Conservation (phyloP, 2,888 invertebrate genomes). For the Sinopyrophorus schimmeli region DNA sequence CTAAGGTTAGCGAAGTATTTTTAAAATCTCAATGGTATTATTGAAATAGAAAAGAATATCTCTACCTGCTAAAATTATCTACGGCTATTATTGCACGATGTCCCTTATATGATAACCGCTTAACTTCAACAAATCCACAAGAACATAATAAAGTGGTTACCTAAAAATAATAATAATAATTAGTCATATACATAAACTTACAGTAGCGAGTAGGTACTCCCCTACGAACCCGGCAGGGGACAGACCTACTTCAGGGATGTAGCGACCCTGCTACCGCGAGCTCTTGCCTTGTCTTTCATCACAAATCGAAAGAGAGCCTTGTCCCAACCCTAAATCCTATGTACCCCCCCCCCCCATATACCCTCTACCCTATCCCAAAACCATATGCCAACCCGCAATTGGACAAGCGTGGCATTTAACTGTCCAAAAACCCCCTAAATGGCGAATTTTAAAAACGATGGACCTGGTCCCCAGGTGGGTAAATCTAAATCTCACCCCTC, state of each 20-base stretch:
- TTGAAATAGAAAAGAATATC: constrained; percentile 15
- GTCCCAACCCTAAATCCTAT: too few relatives aligned
- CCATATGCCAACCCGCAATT: too few relatives aligned
- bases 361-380: too few relatives aligned
- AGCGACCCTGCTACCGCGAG: too few relatives aligned
- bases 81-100: constrained; percentile 65
- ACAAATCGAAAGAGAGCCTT: too few relatives aligned
- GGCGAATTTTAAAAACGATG: constrained; percentile 2
- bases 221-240: too few relatives aligned
- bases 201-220: too few relatives aligned
- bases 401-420: too few relatives aligned
- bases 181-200: too few relatives aligned
- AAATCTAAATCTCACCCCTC: constrained; percentile 1
- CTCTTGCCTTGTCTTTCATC: too few relatives aligned
- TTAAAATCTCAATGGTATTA: constrained; percentile 15
- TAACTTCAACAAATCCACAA: constrained; percentile 68
- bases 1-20: constrained; percentile 18
- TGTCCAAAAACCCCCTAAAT: constrained; percentile 3
- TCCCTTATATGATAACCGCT: constrained; percentile 56
- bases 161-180: constrained; percentile 50
- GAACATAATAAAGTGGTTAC: constrained; percentile 60
- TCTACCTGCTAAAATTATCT: constrained; percentile 63
- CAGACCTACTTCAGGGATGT: too few relatives aligned
- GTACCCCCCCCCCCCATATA: too few relatives aligned
- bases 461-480: constrained; percentile 2